Base-by-base conservation (phyloP, 2,113 vertebrate genomes). In the Colius striatus region DNA sequence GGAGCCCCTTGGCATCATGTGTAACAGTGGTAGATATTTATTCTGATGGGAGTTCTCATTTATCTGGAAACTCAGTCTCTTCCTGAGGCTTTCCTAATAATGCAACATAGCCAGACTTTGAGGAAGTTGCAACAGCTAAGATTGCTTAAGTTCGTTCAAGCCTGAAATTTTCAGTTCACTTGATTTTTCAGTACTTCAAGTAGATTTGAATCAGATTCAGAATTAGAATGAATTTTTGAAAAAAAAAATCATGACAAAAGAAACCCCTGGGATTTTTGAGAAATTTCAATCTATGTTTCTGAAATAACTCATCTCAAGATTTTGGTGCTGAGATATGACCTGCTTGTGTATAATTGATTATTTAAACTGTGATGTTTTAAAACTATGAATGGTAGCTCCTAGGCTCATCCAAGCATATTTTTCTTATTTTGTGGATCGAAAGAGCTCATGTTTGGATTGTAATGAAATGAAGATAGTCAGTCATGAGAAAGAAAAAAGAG, bases 381-480 rank as follows among this genome's bases (percentile, higher is more conserved):
- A 84, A 89, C 17, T 7, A 43, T 29, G 23, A 78, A 43, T 81
- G 57, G 8, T 25, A 95, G 48, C 6, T 87, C 84, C 48, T 51
- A 84, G 20, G 22, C 25, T 67, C 25, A 84, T 66, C 11, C 48
- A 67, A 75, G 18, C 22, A 43, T 15, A 53, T 55, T 87, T 80
- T 83, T 47, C 16, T n/a, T 74, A 29, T 72, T 78, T 94, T 68
- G 17, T 82, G 26, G 16, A 87, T 38, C 29, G 84, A 92, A 89
- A 87, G 67, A 74, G 1, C 25, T 84, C 19, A n/a, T 73, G 6
- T 38, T 89, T 81, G 45, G 81, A 84, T 48, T 67, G 15, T 38
- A 89, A 51, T 0, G 2, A 87, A 87, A 51, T 20, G 61, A 4
- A 63, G 57, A 54, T 3, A 71, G 29, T 47, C 34, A 74, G 30